These are phyloP conservation scores for Agelastica alni DNA, from an alignment of 2,888 invertebrate genomes.

Conservation along the genomic window DNA sequence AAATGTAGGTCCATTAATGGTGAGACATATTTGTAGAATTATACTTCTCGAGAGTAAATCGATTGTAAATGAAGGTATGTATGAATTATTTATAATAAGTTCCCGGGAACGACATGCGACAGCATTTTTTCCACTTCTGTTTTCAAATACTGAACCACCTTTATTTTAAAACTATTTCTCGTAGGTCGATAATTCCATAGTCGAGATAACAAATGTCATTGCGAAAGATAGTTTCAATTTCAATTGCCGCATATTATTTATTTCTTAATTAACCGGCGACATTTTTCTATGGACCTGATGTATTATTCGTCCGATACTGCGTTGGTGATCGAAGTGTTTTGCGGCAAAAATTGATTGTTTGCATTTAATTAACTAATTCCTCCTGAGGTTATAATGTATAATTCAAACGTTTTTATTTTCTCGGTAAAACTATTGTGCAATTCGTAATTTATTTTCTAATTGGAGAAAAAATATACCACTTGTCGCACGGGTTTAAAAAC, in stretches of 20 bases:
- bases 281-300: neutral
- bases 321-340: neutral
- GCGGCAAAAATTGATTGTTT: too few relatives aligned
- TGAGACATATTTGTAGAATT: conserved; percentile 13
- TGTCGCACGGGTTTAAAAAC: too few relatives aligned
- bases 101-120: conserved; percentile 6
- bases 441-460: too few relatives aligned
- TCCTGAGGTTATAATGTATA: too few relatives aligned
- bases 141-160: conserved; percentile 22
- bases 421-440: too few relatives aligned
- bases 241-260: conserved; percentile 12
- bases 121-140: neutral
- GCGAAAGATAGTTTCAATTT: conserved; percentile 6
- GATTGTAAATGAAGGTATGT: conserved; percentile 8
- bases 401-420: too few relatives aligned
- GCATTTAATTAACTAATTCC: too few relatives aligned
- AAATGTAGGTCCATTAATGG: conserved; percentile 9
- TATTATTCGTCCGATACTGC: neutral
- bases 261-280: conserved; percentile 20
- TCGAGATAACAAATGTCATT: conserved; percentile 11
- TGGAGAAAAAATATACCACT: too few relatives aligned
- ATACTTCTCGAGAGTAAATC: conserved; percentile 11
- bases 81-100: conserved; percentile 18
- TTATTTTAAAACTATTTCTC: conserved; percentile 16
- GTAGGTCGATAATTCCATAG: conserved; percentile 22